phyloP scores from a whole-genome alignment of 2,888 invertebrate species.

The Aporophyla lueneburgensis region DNA sequence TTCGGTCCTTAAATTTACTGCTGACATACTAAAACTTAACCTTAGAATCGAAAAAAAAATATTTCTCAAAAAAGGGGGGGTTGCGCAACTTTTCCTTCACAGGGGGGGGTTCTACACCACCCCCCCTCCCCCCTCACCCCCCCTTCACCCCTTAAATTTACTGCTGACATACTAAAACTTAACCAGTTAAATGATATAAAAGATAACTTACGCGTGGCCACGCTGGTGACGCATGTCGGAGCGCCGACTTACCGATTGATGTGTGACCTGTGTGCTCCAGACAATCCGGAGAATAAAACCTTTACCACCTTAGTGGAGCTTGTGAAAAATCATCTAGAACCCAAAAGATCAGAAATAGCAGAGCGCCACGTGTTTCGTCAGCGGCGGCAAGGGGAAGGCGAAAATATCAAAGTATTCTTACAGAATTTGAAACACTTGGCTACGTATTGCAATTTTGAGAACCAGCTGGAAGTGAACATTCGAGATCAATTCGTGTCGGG shows the following conservation, averaged over 20 bases:
- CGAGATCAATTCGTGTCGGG: constrained; percentile 63
- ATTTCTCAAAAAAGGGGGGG: too few relatives aligned
- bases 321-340: constrained; percentile 57
- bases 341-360: constrained; percentile 60
- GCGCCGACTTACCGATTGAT: constrained; percentile 45
- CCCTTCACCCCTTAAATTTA: too few relatives aligned
- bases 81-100: too few relatives aligned
- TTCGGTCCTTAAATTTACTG: too few relatives aligned
- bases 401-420: constrained; percentile 29
- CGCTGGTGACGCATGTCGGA: constrained; percentile 55
- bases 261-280: constrained; percentile 66
- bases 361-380: constrained; percentile 61
- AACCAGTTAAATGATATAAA: constrained; percentile 57
- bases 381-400: constrained; percentile 42
- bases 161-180: too few relatives aligned
- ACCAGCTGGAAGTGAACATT: constrained; percentile 49
- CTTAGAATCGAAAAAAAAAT: too few relatives aligned
- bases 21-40: too few relatives aligned
- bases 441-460: constrained; percentile 58
- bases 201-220: constrained; percentile 49
- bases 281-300: constrained; percentile 50
- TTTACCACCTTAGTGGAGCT: constrained; percentile 50
- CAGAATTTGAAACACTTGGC: constrained; percentile 42
- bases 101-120: too few relatives aligned
- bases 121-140: too few relatives aligned